phyloP scores from a whole-genome alignment of 2,797 vertebrate species.

The Margarornis squamiger region DNA sequence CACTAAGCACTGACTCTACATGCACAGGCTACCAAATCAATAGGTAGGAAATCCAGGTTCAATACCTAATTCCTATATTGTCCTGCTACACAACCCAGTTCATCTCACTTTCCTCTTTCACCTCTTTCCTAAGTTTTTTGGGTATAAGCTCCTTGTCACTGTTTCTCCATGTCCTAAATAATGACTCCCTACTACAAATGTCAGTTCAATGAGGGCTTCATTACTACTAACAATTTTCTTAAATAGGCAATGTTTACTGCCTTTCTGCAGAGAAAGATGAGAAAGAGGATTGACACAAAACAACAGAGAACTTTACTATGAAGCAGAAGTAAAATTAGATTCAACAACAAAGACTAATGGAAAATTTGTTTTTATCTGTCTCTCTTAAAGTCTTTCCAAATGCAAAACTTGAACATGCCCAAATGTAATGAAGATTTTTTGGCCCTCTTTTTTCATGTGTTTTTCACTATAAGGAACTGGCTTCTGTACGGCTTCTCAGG shows the following conservation, averaged over 20 bases:
- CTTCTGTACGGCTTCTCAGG: neutral
- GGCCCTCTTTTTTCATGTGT: neutral
- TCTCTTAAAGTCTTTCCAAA: neutral
- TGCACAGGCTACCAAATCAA: neutral
- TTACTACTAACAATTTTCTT: neutral
- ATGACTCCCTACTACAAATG: neutral
- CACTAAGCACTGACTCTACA: neutral
- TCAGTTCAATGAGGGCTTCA: neutral
- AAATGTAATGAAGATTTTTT: neutral
- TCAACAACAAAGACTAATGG: neutral
- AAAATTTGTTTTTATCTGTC: neutral
- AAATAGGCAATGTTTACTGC: neutral
- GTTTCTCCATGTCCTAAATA: neutral
- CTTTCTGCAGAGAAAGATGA: neutral
- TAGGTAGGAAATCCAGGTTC: neutral
- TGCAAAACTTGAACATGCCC: neutral
- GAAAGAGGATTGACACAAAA: neutral
- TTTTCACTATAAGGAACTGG: neutral
- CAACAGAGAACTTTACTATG: neutral
- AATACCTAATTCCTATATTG: neutral
- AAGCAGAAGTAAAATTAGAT: neutral
- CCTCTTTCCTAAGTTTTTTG: neutral
- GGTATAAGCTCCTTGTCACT: neutral
- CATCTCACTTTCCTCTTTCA: neutral
- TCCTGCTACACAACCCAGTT: neutral